Base-by-base conservation (phyloP, 2,888 invertebrate species). In the Platycnemis pennipes region DNA sequence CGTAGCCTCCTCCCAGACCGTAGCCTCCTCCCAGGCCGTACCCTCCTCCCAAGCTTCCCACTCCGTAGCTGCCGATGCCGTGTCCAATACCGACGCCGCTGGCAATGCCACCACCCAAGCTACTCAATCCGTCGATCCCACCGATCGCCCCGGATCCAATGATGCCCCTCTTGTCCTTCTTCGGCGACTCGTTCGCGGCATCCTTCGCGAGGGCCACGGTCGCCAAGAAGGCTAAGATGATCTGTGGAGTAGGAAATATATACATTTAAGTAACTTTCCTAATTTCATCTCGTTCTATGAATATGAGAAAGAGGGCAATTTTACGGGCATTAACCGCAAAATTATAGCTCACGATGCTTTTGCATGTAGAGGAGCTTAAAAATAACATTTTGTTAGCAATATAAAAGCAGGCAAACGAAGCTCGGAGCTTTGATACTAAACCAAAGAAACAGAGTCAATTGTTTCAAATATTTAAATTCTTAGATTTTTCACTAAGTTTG, bases 81-180 rank as follows among this genome's bases (percentile, higher is more conserved):
- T n/a, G 0, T 22, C 7, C 26, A 26, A 22, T 63, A n/a, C 63
- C n/a, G 13, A 77, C 37, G 2, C 37, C 31, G 77, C 77, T 13
- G 2, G 11, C 77, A 77, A 37, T 0, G 37, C 77, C 37, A 26
- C n/a, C n/a, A 49, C 69, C 69, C 31, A 77, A 13, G 37, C 37
- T 0, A 77, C 77, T 11, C 37, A 77, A 37, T 11, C 77, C 37
- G 37, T 16, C 11, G 1, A 77, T 37, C 2, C 37, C 77, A 11
- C 77, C 77, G 11, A 77, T 77, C 11, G 31, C 77, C 37, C 77
- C 77, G 77, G 77, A 77, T 37, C 77, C 77, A 77, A 91, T n/a
- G 69, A 91, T 63, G 3, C 91, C 91, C 19, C 91, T 56, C 63
- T 91, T 91, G 13, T 56, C 44, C 44, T 91, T 91, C 63, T 56